These are phyloP conservation scores for Poecile montanus DNA, from an alignment of 2,797 vertebrate species.

Conservation along the genomic window DNA sequence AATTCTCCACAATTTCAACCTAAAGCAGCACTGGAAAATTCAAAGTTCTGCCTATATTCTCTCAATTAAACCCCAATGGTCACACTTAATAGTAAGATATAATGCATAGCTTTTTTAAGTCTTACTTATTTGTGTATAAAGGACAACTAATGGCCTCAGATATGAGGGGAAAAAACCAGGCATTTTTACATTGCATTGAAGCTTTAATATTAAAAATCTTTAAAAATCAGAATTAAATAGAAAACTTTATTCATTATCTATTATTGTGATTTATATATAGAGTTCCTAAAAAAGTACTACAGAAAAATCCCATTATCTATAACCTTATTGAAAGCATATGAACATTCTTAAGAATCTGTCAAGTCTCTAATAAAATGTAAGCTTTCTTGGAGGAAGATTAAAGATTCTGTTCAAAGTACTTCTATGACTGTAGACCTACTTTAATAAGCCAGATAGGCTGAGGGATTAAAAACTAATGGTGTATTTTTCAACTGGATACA, in stretches of 20 bases:
- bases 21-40: background rate
- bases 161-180: background rate
- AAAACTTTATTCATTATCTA: background rate
- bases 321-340: background rate
- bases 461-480: background rate
- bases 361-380: background rate
- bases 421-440: background rate
- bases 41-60: background rate
- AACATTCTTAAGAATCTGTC: background rate
- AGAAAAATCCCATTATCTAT: background rate
- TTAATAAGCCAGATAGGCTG: background rate
- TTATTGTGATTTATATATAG: background rate
- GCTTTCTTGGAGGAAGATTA: constrained; percentile 17
- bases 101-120: background rate
- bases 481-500: background rate
- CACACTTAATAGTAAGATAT: background rate
- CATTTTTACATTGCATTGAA: background rate
- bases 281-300: background rate
- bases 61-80: background rate
- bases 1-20: background rate
- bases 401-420: background rate
- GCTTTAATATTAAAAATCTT: background rate
- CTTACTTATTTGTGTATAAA: background rate
- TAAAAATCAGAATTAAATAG: background rate
- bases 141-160: background rate